Base-by-base conservation (phyloP, 2,888 invertebrate genomes). In the Lysandra bellargus region DNA sequence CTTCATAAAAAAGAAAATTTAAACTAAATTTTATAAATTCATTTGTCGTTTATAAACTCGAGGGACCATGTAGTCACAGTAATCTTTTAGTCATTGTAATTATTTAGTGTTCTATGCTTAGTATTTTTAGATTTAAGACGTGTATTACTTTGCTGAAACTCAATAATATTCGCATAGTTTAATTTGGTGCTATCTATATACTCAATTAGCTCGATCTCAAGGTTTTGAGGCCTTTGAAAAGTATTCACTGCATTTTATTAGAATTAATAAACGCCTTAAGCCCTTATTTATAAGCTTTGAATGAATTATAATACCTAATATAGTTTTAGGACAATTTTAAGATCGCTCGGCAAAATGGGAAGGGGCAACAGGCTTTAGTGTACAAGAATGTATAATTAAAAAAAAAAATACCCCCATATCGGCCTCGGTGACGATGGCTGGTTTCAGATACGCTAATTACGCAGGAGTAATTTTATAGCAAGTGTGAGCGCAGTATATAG, bases 81-180 rank as follows among this genome's bases (percentile, higher is more conserved):
- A 81, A 37, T 3, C 79, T 80, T 80, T 80, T 80, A 80, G 81
- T 78, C 69, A 78, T 80, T 80, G 77, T 80, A 78, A 78, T 78
- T 81, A 81, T 64, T 44, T 74, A 44, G 23, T 74, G 40, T 40
- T 33, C 49, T 44, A 44, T 23, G 49, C 75, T 44, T 75, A 75
- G 44, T 49, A 23, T 75, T 44, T 49, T 75, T 75, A 75, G 75
- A 49, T 75, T 44, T 69, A 69, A 69, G 33, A 6, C 33, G 1
- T 69, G 37, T 69, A 69, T 64, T 64, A 64, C 33, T 69, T 69
- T 33, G 69, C 69, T 69, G 69, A 69, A 69, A 69, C 69, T 69
- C 69, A 69, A 69, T 5, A 69, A 44, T 57, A 53, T 33, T 75
- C 49, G 49, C 30, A 57, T 76, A 76, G 76, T 76, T 5, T 75